Conservation (phyloP, 2,888 invertebrate genomes). For the Luperina nickerlii region DNA sequence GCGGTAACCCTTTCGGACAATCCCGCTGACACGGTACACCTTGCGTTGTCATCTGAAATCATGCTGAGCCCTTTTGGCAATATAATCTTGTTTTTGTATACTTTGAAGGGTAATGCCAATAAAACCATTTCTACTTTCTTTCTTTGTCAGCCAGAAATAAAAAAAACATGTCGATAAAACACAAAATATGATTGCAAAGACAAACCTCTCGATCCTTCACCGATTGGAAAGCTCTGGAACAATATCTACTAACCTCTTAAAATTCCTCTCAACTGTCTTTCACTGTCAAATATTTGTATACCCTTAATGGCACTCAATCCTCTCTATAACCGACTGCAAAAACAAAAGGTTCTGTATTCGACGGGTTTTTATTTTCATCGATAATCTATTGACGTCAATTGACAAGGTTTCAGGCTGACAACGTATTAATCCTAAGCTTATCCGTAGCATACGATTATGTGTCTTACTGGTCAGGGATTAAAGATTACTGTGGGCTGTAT, state of each 20-base stretch:
- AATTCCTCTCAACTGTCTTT: neutral
- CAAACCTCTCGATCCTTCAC: neutral
- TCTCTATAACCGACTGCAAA: neutral
- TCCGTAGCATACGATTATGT: conserved; percentile 23
- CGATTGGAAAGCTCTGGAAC: neutral
- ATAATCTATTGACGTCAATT: conserved; percentile 57
- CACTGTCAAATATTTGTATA: conserved; percentile 17
- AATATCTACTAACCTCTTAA: neutral
- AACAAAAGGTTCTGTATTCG: conserved; percentile 16
- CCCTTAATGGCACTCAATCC: neutral
- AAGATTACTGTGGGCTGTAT: conserved; percentile 9
- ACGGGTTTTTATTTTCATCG: conserved; percentile 43
- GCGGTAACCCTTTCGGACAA: too few species aligned
- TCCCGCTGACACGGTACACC: too few species aligned
- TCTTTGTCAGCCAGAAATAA: neutral
- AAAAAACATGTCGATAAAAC: neutral
- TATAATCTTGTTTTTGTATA: neutral
- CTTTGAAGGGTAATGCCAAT: neutral
- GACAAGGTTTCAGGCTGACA: conserved; percentile 41
- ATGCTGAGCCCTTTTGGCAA: neutral
- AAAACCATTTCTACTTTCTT: neutral
- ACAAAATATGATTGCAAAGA: neutral
- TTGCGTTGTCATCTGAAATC: too few species aligned
- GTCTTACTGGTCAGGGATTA: conserved; percentile 14
- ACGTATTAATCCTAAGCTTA: conserved; percentile 42